A percentile compares a stretch with the other conserved stretches of the same genome.
Evolutionary conservation across 1,140 invertebrate species (phyloP).

Genomic region (Metopolophium dirhodum): DNA sequence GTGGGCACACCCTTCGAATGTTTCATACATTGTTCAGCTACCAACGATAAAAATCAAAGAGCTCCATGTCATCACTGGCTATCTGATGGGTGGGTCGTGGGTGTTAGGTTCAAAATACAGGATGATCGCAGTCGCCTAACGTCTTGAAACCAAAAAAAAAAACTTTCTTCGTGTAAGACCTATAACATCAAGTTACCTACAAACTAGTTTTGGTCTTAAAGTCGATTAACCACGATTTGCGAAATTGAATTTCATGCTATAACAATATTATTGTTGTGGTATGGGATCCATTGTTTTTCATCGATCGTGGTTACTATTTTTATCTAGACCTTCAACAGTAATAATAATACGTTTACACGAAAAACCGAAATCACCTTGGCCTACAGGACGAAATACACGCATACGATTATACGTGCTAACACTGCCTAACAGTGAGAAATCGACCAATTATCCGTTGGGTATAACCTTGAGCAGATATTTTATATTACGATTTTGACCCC

Average conservation of each 20-base stretch:
- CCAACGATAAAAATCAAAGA: slow-evolving; percentile 19
- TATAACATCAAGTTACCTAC: neutral
- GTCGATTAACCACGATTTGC: neutral
- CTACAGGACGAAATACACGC: neutral
- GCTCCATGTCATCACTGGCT: slow-evolving; percentile 16
- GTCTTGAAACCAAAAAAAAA: neutral
- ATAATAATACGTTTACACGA: neutral
- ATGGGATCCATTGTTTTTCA: neutral
- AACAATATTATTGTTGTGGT: neutral
- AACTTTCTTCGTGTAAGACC: neutral
- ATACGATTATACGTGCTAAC: neutral
- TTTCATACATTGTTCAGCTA: neutral
- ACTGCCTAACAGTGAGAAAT: neutral
- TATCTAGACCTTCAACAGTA: slow-evolving; percentile 21
- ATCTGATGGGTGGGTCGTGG: neutral
- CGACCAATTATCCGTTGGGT: neutral
- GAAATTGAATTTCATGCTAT: neutral
- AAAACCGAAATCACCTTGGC: slow-evolving; percentile 31
- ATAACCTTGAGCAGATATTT: neutral
- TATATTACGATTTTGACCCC: slow-evolving; percentile 21
- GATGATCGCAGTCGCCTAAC: neutral
- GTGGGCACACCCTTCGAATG: slow-evolving; percentile 32
- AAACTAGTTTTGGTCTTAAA: neutral
- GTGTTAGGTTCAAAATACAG: neutral
- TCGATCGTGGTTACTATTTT: neutral